Conservation (phyloP, 2,797 vertebrate genomes). For the Enteromius trimaculatus region DNA sequence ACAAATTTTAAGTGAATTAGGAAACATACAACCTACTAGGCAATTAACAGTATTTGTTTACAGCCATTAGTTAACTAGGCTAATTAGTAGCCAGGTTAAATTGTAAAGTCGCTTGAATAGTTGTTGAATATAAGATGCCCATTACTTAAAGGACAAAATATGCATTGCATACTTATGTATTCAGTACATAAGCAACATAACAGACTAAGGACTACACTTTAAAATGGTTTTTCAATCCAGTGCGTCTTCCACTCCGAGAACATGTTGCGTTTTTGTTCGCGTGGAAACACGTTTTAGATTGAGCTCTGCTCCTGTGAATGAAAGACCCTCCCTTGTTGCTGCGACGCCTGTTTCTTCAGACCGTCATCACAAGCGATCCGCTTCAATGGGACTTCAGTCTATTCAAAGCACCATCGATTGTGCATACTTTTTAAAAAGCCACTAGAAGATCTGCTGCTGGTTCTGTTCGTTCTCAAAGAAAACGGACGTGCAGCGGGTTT, state of each 20-base stretch:
- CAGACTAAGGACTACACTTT: not conserved
- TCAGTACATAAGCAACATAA: not conserved
- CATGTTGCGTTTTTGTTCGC: slow-evolving; percentile 26
- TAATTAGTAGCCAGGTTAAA: not conserved
- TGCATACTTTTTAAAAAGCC: slow-evolving; percentile 12
- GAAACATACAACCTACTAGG: not conserved
- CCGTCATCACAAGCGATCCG: slow-evolving; percentile 23
- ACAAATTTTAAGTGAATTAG: not conserved
- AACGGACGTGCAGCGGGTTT: not conserved
- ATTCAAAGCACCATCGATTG: slow-evolving; percentile 26
- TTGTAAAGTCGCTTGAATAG: not conserved
- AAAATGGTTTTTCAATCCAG: not conserved
- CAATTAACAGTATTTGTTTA: not conserved
- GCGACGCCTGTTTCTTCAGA: slow-evolving; percentile 29
- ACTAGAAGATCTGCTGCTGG: slow-evolving; percentile 6
- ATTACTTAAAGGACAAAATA: not conserved
- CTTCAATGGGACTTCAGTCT: slow-evolving; percentile 34
- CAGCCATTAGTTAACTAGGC: not conserved
- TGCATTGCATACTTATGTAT: not conserved
- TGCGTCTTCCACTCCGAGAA: slow-evolving; percentile 20
- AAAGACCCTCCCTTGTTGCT: slow-evolving; percentile 47
- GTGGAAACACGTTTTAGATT: not conserved
- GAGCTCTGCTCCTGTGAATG: slow-evolving; percentile 26
- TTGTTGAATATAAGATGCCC: not conserved
- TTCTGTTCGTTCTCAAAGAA: not conserved